phyloP scores from a whole-genome alignment of 2,888 invertebrate species.

The Drosophila birchii region DNA sequence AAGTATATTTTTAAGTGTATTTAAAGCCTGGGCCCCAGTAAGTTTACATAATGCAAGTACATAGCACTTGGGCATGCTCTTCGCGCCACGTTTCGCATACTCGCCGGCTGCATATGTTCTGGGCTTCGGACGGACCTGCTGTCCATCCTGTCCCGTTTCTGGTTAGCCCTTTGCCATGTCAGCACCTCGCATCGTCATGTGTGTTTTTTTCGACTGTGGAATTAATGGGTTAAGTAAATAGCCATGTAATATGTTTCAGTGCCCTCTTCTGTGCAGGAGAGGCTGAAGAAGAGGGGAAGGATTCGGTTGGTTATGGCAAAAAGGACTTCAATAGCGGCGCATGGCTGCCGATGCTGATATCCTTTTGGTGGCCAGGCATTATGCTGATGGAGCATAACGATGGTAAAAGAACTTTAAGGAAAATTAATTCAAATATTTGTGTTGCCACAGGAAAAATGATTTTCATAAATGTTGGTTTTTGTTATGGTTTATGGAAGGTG shows the following conservation, averaged over 20 bases:
- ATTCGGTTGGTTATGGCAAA: conserved; percentile 19
- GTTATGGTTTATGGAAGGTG: no score
- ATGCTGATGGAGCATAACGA: conserved; percentile 1
- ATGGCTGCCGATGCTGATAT: conserved; percentile 44
- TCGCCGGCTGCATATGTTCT: conserved; percentile 47
- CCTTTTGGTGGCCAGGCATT: conserved; percentile 14
- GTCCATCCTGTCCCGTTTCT: conserved; percentile 8
- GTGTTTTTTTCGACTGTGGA: conserved; percentile 52
- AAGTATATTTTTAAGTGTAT: not conserved
- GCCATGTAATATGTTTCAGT: conserved; percentile 63
- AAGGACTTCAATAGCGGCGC: conserved; percentile 36
- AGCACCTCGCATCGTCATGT: conserved; percentile 58
- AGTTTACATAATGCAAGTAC: conserved; percentile 61
- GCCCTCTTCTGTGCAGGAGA: conserved; percentile 1
- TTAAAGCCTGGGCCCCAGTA: conserved; percentile 32
- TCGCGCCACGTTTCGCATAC: conserved; percentile 56
- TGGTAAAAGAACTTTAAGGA: not conserved
- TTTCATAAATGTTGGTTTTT: not conserved
- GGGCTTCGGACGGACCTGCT: conserved; percentile 5
- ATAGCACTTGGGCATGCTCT: conserved; percentile 52
- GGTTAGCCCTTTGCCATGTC: conserved; percentile 54
- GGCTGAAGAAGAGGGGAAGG: not conserved
- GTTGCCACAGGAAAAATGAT: no score
- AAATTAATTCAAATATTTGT: conserved; percentile 4
- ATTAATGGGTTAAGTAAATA: conserved; percentile 79